Conservation (phyloP, 2,888 invertebrate species). For the Imbricaverruca yamaguchii region DNA sequence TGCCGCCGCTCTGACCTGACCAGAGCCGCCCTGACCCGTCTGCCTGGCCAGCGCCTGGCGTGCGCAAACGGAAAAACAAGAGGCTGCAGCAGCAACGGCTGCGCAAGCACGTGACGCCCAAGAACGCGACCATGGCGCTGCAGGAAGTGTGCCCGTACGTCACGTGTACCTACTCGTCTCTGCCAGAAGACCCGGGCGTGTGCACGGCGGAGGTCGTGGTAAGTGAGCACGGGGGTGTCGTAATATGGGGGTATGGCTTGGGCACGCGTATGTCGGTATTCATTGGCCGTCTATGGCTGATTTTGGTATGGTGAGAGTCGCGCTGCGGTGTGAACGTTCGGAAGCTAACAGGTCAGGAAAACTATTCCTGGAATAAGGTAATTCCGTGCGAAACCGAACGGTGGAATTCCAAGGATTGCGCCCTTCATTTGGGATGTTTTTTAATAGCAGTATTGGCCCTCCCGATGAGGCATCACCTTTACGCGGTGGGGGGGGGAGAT, state of each 20-base stretch:
- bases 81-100: constrained; percentile 65
- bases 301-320: constrained; percentile 63
- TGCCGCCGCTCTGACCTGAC: too few species aligned
- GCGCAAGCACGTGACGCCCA: constrained; percentile 66
- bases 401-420: too few species aligned
- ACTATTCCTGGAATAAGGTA: constrained; percentile 46
- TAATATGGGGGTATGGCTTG: constrained; percentile 64
- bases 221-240: constrained; percentile 53
- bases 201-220: constrained; percentile 50
- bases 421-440: too few species aligned
- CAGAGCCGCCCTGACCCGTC: neutral
- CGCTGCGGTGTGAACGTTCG: constrained; percentile 56
- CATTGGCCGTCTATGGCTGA: too few species aligned
- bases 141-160: constrained; percentile 67
- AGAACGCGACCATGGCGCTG: constrained; percentile 77
- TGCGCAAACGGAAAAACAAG: constrained; percentile 50
- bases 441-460: too few species aligned
- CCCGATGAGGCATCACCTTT: too few species aligned
- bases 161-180: constrained; percentile 50
- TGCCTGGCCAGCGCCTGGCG: neutral
- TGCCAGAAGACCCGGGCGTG: constrained; percentile 42
- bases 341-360: constrained; percentile 45
- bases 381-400: too few species aligned
- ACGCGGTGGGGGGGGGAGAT: too few species aligned
- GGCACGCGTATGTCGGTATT: constrained; percentile 57